Base-by-base conservation (phyloP, 2,113 vertebrate species). In the Trogon melanurus region DNA sequence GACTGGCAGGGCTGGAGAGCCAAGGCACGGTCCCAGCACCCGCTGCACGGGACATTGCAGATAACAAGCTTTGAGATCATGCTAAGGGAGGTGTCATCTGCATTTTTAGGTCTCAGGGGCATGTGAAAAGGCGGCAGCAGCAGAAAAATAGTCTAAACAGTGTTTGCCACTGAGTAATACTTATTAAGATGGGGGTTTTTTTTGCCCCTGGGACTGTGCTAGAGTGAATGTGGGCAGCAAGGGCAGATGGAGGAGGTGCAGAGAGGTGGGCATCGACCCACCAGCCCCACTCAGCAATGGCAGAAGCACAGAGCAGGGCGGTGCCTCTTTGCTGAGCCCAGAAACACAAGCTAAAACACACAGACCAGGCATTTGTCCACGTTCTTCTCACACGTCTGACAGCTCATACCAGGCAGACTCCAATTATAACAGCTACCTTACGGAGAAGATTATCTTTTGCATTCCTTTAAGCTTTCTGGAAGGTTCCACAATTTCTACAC, bases 221-320 rank as follows among this genome's bases (percentile, higher is more conserved):
- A 81, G 58, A 66, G 66, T 44, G 36, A 54, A 29, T 0, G 1
- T 26, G 79, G 81, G 87, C 22, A 29, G 44, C 71, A 53, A 38
- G 47, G 64, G 61, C 41, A 90, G 85, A 11, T 21, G 73, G 81
- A 32, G 56, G 13, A 47, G 54, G 50, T 72, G 69, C 1, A 1
- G 56, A 38, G 64, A 65, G 30, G 79, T 36, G 78, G 57, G n/a
- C 51, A 53, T 21, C 2, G 4, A 47, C 23, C 32, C 32, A 34
- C 47, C 60, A 53, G 20, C 25, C 58, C 74, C 1, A 0, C n/a
- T 34, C 44, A 45, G 70, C 2, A 0, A 23, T 1, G 0, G 20
- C 70, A 62, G 44, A 36, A 79, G 17, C 54, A 32, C 0, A 0
- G 17, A 69, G 53, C n/a, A 53, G 76, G 45, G 36, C 0, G 0